Evolutionary conservation across 2,797 vertebrate genomes (phyloP).

Genomic region (Schizothorax lantsangensis): DNA sequence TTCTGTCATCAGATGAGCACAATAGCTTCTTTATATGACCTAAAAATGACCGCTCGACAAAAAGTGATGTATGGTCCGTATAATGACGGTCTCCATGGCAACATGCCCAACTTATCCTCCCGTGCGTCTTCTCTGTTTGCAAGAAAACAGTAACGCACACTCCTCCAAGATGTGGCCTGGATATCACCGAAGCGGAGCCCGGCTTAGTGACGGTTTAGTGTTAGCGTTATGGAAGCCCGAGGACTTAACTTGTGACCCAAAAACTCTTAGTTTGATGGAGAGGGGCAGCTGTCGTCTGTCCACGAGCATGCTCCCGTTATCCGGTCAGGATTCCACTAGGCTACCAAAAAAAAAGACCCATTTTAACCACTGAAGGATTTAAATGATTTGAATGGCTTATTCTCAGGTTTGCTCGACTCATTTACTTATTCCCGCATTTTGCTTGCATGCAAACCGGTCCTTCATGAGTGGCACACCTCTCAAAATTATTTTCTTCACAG

Average conservation of each 20-base stretch:
- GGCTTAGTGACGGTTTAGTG: slow-evolving; percentile 69
- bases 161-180: slow-evolving; percentile 65
- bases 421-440: neutral
- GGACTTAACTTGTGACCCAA: slow-evolving; percentile 77
- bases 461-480: neutral
- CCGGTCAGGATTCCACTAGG: slow-evolving; percentile 33
- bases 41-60: slow-evolving; percentile 30
- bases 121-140: slow-evolving; percentile 24
- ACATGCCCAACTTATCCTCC: slow-evolving; percentile 60
- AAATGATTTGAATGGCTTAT: neutral
- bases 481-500: neutral
- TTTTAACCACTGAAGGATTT: neutral
- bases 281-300: slow-evolving; percentile 75
- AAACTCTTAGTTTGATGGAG: slow-evolving; percentile 71
- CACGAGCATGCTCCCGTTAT: slow-evolving; percentile 37
- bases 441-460: neutral
- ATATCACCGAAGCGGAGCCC: slow-evolving; percentile 68
- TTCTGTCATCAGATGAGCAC: slow-evolving; percentile 29
- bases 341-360: neutral
- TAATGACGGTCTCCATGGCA: slow-evolving; percentile 73
- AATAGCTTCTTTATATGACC: slow-evolving; percentile 41
- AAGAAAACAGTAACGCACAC: slow-evolving; percentile 63
- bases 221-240: slow-evolving; percentile 71
- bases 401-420: neutral
- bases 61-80: slow-evolving; percentile 62